Base-by-base conservation (phyloP, 2,888 invertebrate species). In the Spodoptera picta region DNA sequence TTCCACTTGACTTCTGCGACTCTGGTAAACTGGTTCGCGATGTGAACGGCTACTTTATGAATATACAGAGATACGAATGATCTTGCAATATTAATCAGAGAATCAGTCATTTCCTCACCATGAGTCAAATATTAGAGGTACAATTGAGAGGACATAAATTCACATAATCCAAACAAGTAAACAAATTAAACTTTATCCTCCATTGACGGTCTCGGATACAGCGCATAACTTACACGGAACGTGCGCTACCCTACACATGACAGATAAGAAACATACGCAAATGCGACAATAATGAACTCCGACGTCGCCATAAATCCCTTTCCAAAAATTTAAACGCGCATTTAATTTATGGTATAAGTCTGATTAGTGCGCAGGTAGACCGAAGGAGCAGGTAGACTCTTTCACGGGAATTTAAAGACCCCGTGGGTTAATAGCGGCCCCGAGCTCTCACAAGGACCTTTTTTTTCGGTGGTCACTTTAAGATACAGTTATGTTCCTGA, bases 321-420 rank as follows among this genome's bases (percentile, higher is more conserved):
- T 81, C 65, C 65, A 75, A 81, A 80, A 75, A 63, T 79, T 80
- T 83, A 83, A 88, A 87, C 83, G 78, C 81, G 83, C 85, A 83
- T 88, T 91, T 91, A 91, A 93, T 92, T 92, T 93, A 92, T 88
- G 86, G 86, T 82, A 82, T 86, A 83, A 80, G 83, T 76, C 87
- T 89, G 90, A 92, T 93, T 90, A 87, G 85, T 79, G 73, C 61
- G 85, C 92, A 92, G 92, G 93, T 92, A 92, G 83, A 78, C 69
- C 79, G 70, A 71, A 64, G 53, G 69, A 73, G 84, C 91, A 92
- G 92, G 92, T 92, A 92, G 88, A 70, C 81, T 75, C 87, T 87
- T 90, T 90, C 89, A 85, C 87, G 87, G 86, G 87, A 90, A 88
- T 86, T 87, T 82, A 80, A 84, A 75, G 69, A 66, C 65, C 60